Evolutionary conservation across 2,113 vertebrate genomes (phyloP).

Genomic region (Platichthys stellatus): DNA sequence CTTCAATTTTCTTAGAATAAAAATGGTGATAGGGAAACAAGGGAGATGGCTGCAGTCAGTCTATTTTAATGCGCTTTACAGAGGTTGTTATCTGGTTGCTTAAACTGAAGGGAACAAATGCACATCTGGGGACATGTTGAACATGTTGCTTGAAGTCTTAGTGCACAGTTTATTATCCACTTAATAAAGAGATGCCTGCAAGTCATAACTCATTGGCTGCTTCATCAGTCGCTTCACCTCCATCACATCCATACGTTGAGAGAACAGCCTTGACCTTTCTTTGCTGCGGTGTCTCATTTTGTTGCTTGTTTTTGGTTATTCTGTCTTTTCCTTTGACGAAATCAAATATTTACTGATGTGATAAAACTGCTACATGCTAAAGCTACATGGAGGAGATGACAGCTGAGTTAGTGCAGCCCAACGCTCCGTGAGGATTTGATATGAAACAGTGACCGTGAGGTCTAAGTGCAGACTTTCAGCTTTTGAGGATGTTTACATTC

Average conservation of each 20-base stretch:
- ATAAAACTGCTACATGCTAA: not conserved
- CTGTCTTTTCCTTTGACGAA: constrained; percentile 3
- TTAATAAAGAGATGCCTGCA: not conserved
- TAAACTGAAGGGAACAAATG: not conserved
- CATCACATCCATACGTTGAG: constrained; percentile 1
- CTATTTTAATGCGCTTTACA: no score
- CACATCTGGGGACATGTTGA: constrained; percentile 42
- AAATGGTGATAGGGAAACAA: no score
- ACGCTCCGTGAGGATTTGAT: not conserved
- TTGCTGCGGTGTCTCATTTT: not conserved
- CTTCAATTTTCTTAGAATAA: no score
- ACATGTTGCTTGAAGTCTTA: constrained; percentile 38
- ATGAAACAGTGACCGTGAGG: not conserved
- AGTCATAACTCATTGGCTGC: constrained; percentile 7
- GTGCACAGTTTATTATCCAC: not conserved
- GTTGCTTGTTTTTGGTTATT: not conserved
- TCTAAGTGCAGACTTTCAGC: not conserved
- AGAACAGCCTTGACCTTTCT: not conserved
- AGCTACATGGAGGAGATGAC: not conserved
- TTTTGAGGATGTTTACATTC: not conserved
- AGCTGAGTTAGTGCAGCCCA: not conserved
- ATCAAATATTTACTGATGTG: not conserved
- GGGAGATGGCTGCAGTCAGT: no score
- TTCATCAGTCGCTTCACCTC: not conserved
- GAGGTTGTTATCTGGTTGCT: no score